Base-by-base conservation (phyloP, 2,113 vertebrate species). In the Struthio camelus region DNA sequence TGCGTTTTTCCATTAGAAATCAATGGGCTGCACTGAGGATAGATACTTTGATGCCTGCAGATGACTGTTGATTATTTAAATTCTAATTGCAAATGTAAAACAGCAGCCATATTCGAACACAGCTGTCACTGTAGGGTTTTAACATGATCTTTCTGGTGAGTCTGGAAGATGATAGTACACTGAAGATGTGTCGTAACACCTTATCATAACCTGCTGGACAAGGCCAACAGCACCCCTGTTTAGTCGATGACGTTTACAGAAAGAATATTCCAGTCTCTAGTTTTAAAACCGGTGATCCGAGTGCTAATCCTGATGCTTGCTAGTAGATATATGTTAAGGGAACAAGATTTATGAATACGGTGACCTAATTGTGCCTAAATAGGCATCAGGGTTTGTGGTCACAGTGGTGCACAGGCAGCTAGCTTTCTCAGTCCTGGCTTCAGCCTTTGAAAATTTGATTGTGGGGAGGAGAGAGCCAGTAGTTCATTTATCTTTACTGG, bases 361-460 rank as follows among this genome's bases (percentile, higher is more conserved):
- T n/a, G 18, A 46, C 17, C 50, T 62, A 17, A 22, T 64, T 85
- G 64, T 77, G 66, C 53, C 42, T 85, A 22, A 11, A 3, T 20
- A 46, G 87, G 23, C 1, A 2, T 48, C 64, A n/a, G 58, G 36
- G 24, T 83, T 89, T 89, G 40, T 66, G 30, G 42, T 53, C 27
- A 34, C 28, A 3, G 22, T 22, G 38, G 10, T 42, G 12, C 34
- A 46, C 0, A 0, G 32, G 17, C 2, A 1, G 44, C 89, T 38
- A 14, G 72, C 20, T 42, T 18, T 64, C n/a, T 80, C 15, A 14
- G 4, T 61, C 36, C 48, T 89, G 40, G 28, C 46, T 85, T 85
- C 28, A 40, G 17, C n/a, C 24, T 79, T 67, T 62, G 83, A 42
- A 40, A 73, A 40, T 85, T 24, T 87, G 23, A 4, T 69, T 28